Percentiles rank a stretch among this genome's conserved stretches.
Evolutionary conservation across 2,113 vertebrate species (phyloP).

Genomic region (Sylvietta virens): DNA sequence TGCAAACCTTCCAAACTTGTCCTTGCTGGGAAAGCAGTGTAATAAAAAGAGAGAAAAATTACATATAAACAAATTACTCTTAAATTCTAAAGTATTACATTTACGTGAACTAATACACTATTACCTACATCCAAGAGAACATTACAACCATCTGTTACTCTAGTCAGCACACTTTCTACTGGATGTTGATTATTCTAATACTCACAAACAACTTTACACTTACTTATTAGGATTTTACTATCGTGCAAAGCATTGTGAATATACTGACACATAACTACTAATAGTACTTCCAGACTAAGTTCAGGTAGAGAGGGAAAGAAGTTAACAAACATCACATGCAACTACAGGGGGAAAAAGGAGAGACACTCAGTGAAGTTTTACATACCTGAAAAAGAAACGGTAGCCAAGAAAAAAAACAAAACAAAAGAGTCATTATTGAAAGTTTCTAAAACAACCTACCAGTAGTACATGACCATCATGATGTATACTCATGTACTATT

Average conservation of each 20-base stretch:
- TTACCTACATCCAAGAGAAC: conserved; percentile 65
- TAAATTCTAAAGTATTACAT: conserved; percentile 73
- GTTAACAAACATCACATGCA: conserved; percentile 71
- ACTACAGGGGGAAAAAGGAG: conserved; percentile 56
- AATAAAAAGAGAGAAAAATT: conserved; percentile 97
- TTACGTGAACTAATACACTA: conserved; percentile 68
- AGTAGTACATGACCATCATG: conserved; percentile 1
- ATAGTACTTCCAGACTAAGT: conserved; percentile 57
- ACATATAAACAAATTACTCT: conserved; percentile 85
- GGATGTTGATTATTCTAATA: conserved; percentile 21
- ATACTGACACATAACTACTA: conserved; percentile 22
- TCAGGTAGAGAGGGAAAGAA: conserved; percentile 5
- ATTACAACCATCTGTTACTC: conserved; percentile 49
- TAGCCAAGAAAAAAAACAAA: conserved; percentile 75
- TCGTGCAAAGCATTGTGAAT: neutral
- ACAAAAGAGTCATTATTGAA: conserved; percentile 61
- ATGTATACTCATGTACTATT: neutral
- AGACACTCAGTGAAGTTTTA: conserved; percentile 78
- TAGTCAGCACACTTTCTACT: conserved; percentile 47
- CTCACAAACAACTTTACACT: conserved; percentile 45
- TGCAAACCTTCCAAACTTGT: conserved; percentile 99
- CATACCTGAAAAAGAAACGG: conserved; percentile 82
- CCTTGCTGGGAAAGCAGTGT: conserved; percentile 99
- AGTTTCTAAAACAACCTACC: conserved; percentile 49
- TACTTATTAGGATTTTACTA: neutral